These are phyloP conservation scores for Ectemnius lituratus DNA, from an alignment of 2,888 invertebrate genomes.

Conservation along the genomic window DNA sequence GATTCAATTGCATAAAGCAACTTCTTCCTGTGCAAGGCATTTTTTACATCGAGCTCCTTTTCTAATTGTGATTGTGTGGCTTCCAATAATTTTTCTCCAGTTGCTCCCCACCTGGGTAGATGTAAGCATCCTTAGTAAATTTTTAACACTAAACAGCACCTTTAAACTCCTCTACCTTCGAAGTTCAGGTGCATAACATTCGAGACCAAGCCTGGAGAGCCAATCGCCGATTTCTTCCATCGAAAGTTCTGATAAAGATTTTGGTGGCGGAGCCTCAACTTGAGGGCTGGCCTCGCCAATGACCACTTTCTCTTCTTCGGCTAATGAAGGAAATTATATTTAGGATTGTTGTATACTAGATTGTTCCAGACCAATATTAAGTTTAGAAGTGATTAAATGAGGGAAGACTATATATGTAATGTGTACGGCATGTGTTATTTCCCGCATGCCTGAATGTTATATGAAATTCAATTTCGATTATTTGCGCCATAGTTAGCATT, in stretches of 20 bases:
- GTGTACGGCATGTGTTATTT: too few species aligned
- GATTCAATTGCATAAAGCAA: constrained; percentile 80
- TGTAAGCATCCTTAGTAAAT: background rate
- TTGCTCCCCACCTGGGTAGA: constrained; percentile 84
- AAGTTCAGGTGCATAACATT: constrained; percentile 88
- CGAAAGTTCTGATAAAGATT: constrained; percentile 89
- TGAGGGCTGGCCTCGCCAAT: constrained; percentile 77
- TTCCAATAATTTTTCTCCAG: constrained; percentile 88
- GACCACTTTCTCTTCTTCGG: constrained; percentile 82
- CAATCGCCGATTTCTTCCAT: constrained; percentile 89
- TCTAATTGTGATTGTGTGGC: constrained; percentile 91
- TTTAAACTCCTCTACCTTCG: constrained; percentile 77
- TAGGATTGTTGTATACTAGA: background rate
- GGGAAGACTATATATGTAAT: too few species aligned
- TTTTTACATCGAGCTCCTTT: constrained; percentile 90
- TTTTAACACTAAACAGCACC: too few species aligned
- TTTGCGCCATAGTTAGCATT: too few species aligned
- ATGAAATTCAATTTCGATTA: too few species aligned
- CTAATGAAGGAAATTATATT: constrained; percentile 75
- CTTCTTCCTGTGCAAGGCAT: constrained; percentile 94
- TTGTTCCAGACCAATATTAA: too few species aligned
- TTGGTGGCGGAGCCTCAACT: constrained; percentile 56
- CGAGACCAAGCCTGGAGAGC: constrained; percentile 88
- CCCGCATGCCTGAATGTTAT: too few species aligned
- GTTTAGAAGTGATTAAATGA: too few species aligned